These are phyloP conservation scores for Pristionchus entomophagus DNA, from an alignment of 2,888 invertebrate genomes.

Conservation along the genomic window DNA sequence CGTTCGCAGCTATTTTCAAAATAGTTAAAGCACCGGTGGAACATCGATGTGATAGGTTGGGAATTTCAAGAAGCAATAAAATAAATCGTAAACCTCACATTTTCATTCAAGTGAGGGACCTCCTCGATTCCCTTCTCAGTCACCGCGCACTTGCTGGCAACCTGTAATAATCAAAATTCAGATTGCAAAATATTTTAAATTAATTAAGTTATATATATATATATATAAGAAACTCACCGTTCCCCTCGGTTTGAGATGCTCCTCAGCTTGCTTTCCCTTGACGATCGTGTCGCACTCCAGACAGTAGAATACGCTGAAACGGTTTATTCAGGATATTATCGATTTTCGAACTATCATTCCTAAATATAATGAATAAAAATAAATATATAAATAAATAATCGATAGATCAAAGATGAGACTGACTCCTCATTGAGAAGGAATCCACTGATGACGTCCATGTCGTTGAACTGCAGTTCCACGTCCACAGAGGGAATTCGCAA, in stretches of 20 bases:
- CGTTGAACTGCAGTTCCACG: neutral
- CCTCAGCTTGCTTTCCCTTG: slow-evolving; percentile 10
- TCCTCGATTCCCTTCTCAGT: neutral
- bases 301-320: slow-evolving; percentile 37
- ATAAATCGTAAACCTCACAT: neutral
- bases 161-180: neutral
- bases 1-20: too few relatives aligned
- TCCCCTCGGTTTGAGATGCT: slow-evolving; percentile 1
- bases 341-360: too few relatives aligned
- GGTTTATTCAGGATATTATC: too few relatives aligned
- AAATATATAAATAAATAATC: neutral
- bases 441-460: neutral
- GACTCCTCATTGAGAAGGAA: slow-evolving; percentile 32
- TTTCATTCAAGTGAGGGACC: neutral
- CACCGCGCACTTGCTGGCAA: neutral
- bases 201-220: too few relatives aligned
- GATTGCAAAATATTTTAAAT: neutral
- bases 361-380: neutral
- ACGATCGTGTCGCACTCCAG: neutral
- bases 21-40: too few relatives aligned
- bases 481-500: neutral
- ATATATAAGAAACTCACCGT: neutral
- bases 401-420: neutral
- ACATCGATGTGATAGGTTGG: too few relatives aligned
- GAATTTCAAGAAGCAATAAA: too few relatives aligned